Evolutionary conservation across 2,888 invertebrate genomes (phyloP), one percentile per base, ranked within the genome.

Genomic region (Eupithecia abbreviata): DNA sequence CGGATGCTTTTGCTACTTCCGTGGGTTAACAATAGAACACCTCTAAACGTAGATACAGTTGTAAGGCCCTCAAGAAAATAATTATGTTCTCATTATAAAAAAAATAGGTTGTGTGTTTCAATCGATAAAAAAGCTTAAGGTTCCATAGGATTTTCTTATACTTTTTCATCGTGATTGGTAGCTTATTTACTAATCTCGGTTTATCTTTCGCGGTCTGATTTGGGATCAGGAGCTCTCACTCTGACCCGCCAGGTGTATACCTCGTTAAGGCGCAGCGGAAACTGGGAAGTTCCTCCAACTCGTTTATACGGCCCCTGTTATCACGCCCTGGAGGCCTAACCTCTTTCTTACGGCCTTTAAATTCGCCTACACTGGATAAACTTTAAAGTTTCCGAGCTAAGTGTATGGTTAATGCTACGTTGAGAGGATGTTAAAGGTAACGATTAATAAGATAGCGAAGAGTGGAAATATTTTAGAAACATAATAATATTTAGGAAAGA

Each of bases 321-420:
- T 89, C 85, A 87, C 88, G 83, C 92, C 92, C 91, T 80, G 80
- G 92, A 90, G 92, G 87, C 88, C 89, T 87, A 88, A 85, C 87
- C 88, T 89, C 87, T 85, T 87, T 85, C 87, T 87, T 87, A 84
- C 82, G 83, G 79, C 84, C 84, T 85, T 80, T 80, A 82, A 85
- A 84, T 82, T 82, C 70, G 43, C 49, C 79, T 71, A 74, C 78
- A 66, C 72, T 73, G 76, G 74, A 75, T 73, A 76, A 80, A 80
- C 76, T 81, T 79, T 72, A 71, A 80, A 78, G 72, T 80, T 78
- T 66, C 70, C 43, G 49, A 71, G 62, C 75, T 71, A 55, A 73
- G 75, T 76, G 75, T 66, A 70, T 71, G 67, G 71, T 68, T 67
- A 69, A 45, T 62, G 67, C 58, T 41, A 43, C 43, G 51, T 67